Evolutionary conservation across 1,140 invertebrate species (phyloP).

Genomic region (Hetaerina americana): DNA sequence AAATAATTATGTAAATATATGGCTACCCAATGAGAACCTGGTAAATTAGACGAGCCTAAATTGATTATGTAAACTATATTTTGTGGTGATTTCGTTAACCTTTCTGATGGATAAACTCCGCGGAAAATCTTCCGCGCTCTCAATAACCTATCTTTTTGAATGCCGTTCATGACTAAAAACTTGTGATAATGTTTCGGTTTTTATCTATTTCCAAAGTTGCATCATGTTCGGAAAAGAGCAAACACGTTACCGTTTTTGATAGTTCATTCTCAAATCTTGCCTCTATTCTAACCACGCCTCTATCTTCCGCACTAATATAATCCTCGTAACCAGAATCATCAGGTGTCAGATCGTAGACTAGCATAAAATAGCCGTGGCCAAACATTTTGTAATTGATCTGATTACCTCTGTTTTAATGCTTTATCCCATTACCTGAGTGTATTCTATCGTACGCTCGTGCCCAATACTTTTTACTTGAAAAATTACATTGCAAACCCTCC

Average conservation of each 20-base stretch:
- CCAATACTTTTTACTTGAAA: not conserved
- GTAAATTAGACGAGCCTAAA: not conserved
- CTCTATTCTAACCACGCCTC: not conserved
- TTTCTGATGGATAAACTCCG: not conserved
- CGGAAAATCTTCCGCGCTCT: not conserved
- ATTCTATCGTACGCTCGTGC: not conserved
- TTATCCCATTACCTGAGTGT: not conserved
- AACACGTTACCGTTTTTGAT: not conserved
- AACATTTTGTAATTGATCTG: not conserved
- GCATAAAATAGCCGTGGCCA: not conserved
- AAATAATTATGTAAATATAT: not conserved
- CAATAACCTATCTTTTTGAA: not conserved
- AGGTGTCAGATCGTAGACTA: not conserved
- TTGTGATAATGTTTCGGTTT: not conserved
- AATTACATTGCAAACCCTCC: not conserved
- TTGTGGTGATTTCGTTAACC: not conserved
- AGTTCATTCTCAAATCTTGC: not conserved
- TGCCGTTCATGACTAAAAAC: not conserved
- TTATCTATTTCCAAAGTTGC: not conserved
- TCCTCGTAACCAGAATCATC: not conserved
- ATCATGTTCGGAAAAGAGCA: not conserved
- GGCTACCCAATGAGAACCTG: not conserved
- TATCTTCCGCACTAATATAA: no score
- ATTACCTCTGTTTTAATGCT: not conserved
- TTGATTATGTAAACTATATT: not conserved